Evolutionary conservation across 2,888 invertebrate species (phyloP).

Genomic region (Brachycybe producta): DNA sequence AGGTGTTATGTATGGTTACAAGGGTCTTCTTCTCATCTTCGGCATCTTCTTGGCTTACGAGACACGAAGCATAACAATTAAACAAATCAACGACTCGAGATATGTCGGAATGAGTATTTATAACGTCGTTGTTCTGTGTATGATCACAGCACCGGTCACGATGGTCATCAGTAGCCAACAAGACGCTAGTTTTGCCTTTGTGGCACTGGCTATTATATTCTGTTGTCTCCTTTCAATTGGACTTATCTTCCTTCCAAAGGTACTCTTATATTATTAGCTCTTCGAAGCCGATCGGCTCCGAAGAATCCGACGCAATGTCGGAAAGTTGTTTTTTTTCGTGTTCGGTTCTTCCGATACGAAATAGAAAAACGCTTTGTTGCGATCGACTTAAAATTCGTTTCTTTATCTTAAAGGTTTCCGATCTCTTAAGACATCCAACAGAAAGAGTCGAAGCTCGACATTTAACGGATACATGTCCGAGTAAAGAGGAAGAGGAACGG

Average conservation of each 20-base stretch:
- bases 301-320: too few species aligned
- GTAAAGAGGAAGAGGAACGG: constrained; percentile 76
- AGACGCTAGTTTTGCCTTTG: constrained; percentile 94
- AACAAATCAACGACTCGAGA: constrained; percentile 92
- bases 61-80: constrained; percentile 88
- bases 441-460: constrained; percentile 49
- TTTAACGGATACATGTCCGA: constrained; percentile 34
- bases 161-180: constrained; percentile 95
- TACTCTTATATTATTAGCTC: constrained; percentile 32
- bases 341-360: too few species aligned
- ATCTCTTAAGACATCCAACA: constrained; percentile 74
- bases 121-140: constrained; percentile 93
- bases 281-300: too few species aligned
- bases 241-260: constrained; percentile 95
- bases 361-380: too few species aligned
- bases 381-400: not conserved
- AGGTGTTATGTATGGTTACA: constrained; percentile 93
- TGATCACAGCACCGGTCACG: constrained; percentile 95
- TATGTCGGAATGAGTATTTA: constrained; percentile 99
- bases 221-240: constrained; percentile 98
- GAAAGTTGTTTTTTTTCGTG: too few species aligned
- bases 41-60: constrained; percentile 97
- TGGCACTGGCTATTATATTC: constrained; percentile 89
- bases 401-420: constrained; percentile 52
- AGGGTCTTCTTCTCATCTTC: constrained; percentile 89